Base-by-base conservation (phyloP, 1,140 invertebrate species). In the Maniola jurtina region DNA sequence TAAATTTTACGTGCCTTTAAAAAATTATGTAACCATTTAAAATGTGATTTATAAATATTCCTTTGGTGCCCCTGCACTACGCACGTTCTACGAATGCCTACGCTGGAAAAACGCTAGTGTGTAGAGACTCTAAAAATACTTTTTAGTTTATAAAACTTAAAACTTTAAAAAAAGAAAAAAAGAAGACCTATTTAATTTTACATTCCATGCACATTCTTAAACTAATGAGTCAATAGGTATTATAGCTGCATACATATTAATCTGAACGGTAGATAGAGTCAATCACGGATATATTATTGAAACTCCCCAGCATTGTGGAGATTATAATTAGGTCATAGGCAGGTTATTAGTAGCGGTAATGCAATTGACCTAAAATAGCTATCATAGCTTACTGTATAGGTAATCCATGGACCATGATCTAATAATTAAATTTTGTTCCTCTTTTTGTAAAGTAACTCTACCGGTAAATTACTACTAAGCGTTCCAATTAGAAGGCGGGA, bases 311-410 rank as follows among this genome's bases (percentile, higher is more conserved):
- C 38, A 25, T 15, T 11, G 40, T 40, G 34, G 35, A 35, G 15
- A 13, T 36, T 52, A 57, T 66, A 60, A 66, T 66, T 59, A 59
- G 64, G 35, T 54, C 58, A 54, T 54, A 42, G 35, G 35, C 48
- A 40, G 40, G 48, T 55, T 42, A 60, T 52, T 66, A 58, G 47
- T 35, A 6, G 42, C 35, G 36, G 47, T 54, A 60, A 60, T 54
- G 38, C 48, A 60, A 57, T 60, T 60, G 48, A 15, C 56, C 34
- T 48, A 7, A 16, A 38, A 55, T 15, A 56, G n/a, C 59, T 36
- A 14, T 57, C 35, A 57, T 13, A 9, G 35, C 35, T 57, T 15
- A 57, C n/a, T 57, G 35, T 40, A 16, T 57, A 55, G 25, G 33
- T 55, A 55, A 55, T 15, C n/a, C 25, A 25, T 25, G 25, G 4